Evolutionary conservation across 1,140 invertebrate genomes (phyloP), one percentile per base, ranked within the genome.

Genomic region (Lordiphosa stackelbergi): DNA sequence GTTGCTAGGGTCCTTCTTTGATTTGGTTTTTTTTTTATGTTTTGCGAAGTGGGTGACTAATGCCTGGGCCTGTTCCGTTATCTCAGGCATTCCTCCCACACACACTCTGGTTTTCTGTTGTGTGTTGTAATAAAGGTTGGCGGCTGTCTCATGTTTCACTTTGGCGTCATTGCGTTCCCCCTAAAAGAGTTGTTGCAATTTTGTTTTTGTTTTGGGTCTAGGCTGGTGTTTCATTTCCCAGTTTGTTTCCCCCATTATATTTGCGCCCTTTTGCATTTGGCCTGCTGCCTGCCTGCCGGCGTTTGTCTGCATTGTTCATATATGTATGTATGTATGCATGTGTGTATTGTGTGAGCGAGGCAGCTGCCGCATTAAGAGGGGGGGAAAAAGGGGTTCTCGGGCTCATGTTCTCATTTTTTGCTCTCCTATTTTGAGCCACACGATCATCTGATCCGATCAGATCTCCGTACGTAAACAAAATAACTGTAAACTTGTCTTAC

Each of bases 121-220:
- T 42, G 53, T 35, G 56, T 47, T 55, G 63, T 42, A 47, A 24
- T 42, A 13, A 31, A 31, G 28, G 28, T 31, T 31, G 28, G 28
- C 7, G 28, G 28, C 28, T 41, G 53, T 47, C 65, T 60, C 56
- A 61, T 45, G 66, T 69, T 69, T 69, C 66, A 66, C 8, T 59
- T 68, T 68, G 47, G 64, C 64, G 64, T 64, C 64, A 59, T 68
- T 49, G 64, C 64, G 64, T 68, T 68, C 64, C 64, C 64, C 64
- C 64, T 56, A 64, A 54, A 42, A 24, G 16, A 54, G 61, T 64
- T 66, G 61, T 66, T 66, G 64, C 64, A 66, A 66, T 66, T 66
- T 41, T 49, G 31, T 45, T 45, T 7, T 45, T 45, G 24, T 45
- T 19, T 46, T 46, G n/a, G 36, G 64, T 68, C 64, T 79, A 81